Conservation (phyloP, 2,888 invertebrate species). For the Aleiodes testaceus region DNA sequence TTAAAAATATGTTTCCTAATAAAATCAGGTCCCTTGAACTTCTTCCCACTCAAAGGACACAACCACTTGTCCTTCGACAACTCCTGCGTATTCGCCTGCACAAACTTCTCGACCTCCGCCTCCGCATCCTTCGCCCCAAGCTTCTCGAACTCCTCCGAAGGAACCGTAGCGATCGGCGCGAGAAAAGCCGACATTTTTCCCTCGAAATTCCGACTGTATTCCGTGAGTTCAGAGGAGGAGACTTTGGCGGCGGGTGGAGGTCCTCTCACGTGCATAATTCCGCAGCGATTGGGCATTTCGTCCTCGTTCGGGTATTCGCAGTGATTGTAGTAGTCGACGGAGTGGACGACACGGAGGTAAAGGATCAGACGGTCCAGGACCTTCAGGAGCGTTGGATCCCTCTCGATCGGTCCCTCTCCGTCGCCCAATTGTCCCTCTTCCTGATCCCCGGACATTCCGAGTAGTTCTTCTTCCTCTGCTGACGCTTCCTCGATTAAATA, state of each 20-base stretch:
- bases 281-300: conserved; percentile 99
- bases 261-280: conserved; percentile 97
- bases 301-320: conserved; percentile 99
- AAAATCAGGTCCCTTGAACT: conserved; percentile 99
- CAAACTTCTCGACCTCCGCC: conserved; percentile 93
- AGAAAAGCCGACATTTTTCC: conserved; percentile 93
- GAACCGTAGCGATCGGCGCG: conserved; percentile 82
- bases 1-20: conserved; percentile 98
- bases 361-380: conserved; percentile 87
- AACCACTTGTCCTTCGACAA: conserved; percentile 98
- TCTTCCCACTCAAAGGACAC: conserved; percentile 98
- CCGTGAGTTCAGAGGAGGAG: conserved; percentile 81
- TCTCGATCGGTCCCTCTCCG: conserved; percentile 77
- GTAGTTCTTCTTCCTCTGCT: conserved; percentile 96
- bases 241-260: conserved; percentile 89
- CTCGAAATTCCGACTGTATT: conserved; percentile 88
- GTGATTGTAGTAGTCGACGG: conserved; percentile 99
- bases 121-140: conserved; percentile 87
- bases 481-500: conserved; percentile 98
- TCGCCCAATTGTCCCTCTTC: conserved; percentile 74
- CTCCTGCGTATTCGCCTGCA: conserved; percentile 96
- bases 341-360: conserved; percentile 96
- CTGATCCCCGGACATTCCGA: conserved; percentile 79
- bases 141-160: conserved; percentile 85
- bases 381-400: conserved; percentile 84